Conservation (phyloP, 1,140 invertebrate genomes). For the Drosophila melanogaster region DNA sequence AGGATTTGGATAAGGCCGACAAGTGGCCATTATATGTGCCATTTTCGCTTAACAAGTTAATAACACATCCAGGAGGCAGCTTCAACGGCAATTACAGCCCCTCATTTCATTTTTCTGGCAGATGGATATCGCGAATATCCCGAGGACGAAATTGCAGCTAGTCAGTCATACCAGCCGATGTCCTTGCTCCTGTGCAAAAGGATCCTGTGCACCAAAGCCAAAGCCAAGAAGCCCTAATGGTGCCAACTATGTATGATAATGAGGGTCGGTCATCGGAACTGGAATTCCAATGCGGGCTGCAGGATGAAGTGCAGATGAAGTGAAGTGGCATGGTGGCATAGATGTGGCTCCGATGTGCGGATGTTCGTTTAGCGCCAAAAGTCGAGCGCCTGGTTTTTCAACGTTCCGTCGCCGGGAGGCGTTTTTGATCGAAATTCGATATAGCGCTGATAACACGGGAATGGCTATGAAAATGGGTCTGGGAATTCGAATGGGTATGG, state of each 20-base stretch:
- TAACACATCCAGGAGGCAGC: conserved; percentile 51
- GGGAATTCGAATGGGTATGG: conserved; percentile 1
- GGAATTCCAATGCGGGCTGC: conserved; percentile 55
- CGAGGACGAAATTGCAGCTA: conserved; percentile 23
- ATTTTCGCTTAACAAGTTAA: conserved; percentile 75
- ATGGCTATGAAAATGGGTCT: conserved; percentile 6
- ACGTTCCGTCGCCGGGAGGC: conserved; percentile 59
- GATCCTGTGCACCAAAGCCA: conserved; percentile 60
- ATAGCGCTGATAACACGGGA: conserved; percentile 75
- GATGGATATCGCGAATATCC: conserved; percentile 47
- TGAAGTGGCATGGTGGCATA: neutral
- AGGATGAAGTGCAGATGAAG: conserved; percentile 18
- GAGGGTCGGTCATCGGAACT: conserved; percentile 63
- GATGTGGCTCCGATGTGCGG: conserved; percentile 11
- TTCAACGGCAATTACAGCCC: conserved; percentile 73
- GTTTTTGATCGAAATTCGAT: conserved; percentile 84
- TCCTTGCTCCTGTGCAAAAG: conserved; percentile 61
- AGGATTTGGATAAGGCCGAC: conserved; percentile 39
- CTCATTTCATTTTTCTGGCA: conserved; percentile 56
- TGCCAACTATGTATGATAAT: conserved; percentile 79
- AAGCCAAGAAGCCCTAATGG: conserved; percentile 74
- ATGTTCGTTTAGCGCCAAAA: conserved; percentile 73
- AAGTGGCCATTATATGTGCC: conserved; percentile 54
- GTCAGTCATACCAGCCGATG: conserved; percentile 43
- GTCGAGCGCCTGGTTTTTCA: conserved; percentile 51